Evolutionary conservation across 2,113 vertebrate genomes (phyloP), one percentile per base, ranked within the genome.

Genomic region (Psephotus haematonotus): DNA sequence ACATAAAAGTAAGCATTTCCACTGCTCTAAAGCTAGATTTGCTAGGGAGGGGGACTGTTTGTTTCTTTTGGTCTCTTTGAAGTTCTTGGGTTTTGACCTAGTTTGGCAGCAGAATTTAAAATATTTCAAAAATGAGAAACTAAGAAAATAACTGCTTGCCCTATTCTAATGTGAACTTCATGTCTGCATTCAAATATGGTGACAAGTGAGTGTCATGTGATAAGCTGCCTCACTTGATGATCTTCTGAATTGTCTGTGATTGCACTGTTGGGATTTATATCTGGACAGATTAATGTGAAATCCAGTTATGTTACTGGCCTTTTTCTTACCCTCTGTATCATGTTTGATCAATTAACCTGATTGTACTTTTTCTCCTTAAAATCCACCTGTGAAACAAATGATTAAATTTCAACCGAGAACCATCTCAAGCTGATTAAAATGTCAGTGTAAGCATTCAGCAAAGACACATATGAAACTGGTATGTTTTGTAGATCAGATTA

Each of bases 1-100:
- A 2, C n/a, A 84, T 81, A 46, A 70, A 83, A 91, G 16, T 13
- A 91, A 86, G 17, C 10, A 37, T 70, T 94, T 81, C 37, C 17
- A 44, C 17, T 44, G 12, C n/a, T 85, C 12, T 79, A 29, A 70
- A 84, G 39, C 23, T 50, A 0, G 67, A 47, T 68, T 78, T 77
- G 0, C 15, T n/a, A 25, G 15, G 20, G 8, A 52, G 0, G 4
- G 6, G 10, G 1, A 1, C 5, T 60, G 28, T 2, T 82, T 72
- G 5, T 27, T 90, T 86, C 27, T 60, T 80, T 83, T 50, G 5
- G 7, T 55, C 8, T 78, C 25, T 86, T 67, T 81, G 35, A 69
- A 22, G 3, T 90, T 90, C 70, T 68, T 79, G 44, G 3, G 1
- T 9, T 90, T 79, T 67, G 13, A 63, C 44, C 11, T 11, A 20